phyloP scores from a whole-genome alignment of 1,140 invertebrate genomes.

The Drosophila mojavensis region DNA sequence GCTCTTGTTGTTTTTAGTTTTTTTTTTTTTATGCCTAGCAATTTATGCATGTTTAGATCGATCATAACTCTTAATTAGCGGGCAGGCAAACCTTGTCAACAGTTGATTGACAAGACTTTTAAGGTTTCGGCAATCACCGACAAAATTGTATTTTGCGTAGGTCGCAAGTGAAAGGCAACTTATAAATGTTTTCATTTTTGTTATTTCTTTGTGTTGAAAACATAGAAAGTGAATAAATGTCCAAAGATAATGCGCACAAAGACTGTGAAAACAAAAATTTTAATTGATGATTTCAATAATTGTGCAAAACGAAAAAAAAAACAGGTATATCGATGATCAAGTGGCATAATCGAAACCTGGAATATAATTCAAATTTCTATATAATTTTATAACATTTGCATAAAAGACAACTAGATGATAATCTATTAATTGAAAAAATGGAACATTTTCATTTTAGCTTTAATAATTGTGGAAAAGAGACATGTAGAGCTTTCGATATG shows the following conservation, averaged over 20 bases:
- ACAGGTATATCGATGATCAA: neutral
- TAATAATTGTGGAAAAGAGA: neutral
- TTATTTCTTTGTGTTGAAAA: constrained; percentile 13
- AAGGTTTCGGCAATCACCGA: constrained; percentile 72
- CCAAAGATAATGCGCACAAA: neutral
- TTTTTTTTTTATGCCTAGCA: constrained; percentile 37
- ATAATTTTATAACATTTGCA: neutral
- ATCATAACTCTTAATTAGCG: constrained; percentile 80
- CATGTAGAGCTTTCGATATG: too few species aligned
- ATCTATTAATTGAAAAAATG: too few species aligned
- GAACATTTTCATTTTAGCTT: neutral
- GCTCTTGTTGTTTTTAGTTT: neutral
- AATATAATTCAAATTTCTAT: too few species aligned
- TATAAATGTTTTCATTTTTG: constrained; percentile 1
- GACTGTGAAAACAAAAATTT: neutral
- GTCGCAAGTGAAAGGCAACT: constrained; percentile 70
- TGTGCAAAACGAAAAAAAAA: neutral
- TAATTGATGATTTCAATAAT: constrained; percentile 10
- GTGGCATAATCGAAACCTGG: too few species aligned
- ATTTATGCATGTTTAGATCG: constrained; percentile 75
- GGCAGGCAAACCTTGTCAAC: constrained; percentile 73
- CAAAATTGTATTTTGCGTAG: constrained; percentile 58
- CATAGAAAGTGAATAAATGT: constrained; percentile 26
- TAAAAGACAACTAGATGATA: too few species aligned
- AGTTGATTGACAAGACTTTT: constrained; percentile 80